phyloP scores from a whole-genome alignment of 2,113 vertebrate genomes.

The Castor canadensis region DNA sequence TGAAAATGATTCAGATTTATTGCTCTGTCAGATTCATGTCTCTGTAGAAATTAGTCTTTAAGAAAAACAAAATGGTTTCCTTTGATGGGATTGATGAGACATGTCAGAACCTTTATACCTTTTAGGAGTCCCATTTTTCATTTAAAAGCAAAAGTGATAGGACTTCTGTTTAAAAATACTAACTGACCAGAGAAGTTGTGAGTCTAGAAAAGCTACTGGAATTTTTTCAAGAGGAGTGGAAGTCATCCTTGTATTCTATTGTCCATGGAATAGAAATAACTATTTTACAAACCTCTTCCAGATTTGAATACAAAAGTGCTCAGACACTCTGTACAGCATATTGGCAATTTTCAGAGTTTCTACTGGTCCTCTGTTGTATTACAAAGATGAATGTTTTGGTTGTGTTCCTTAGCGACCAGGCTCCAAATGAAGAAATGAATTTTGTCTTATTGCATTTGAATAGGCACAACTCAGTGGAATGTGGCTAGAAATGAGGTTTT shows the following conservation, averaged over 20 bases:
- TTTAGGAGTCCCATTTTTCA: not conserved
- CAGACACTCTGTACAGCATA: not conserved
- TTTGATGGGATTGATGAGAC: not conserved
- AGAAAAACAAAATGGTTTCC: slow-evolving; percentile 16
- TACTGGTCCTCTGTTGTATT: not conserved
- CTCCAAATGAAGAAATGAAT: not conserved
- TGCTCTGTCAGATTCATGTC: not conserved
- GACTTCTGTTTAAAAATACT: not conserved
- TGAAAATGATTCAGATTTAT: slow-evolving; percentile 10
- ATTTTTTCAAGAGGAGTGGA: not conserved
- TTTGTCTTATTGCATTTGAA: slow-evolving; percentile 27
- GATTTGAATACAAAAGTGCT: not conserved
- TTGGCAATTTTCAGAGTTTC: not conserved
- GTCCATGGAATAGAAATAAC: not conserved
- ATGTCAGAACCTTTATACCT: not conserved
- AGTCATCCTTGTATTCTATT: not conserved
- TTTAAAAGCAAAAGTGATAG: slow-evolving; percentile 13
- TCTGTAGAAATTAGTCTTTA: slow-evolving; percentile 12
- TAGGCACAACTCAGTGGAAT: slow-evolving; percentile 9
- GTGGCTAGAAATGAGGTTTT: not conserved
- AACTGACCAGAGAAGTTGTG: not conserved
- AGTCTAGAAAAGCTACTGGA: not conserved
- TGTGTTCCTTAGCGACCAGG: not conserved
- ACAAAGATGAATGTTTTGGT: not conserved
- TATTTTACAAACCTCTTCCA: not conserved